These are phyloP conservation scores for Rhipidura dahli DNA, from an alignment of 2,113 vertebrate genomes.

Conservation along the genomic window DNA sequence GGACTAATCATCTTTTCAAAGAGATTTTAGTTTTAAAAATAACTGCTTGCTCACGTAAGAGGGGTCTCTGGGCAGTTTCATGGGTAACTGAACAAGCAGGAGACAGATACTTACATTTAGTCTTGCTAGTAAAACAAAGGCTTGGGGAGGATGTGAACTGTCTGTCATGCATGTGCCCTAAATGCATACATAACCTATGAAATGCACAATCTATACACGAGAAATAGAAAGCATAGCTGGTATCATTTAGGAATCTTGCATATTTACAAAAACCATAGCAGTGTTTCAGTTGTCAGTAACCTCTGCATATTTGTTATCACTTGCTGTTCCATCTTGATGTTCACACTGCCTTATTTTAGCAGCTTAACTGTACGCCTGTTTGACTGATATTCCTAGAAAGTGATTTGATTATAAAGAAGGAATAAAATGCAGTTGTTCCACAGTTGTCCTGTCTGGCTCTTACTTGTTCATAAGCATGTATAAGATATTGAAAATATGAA, in stretches of 20 bases:
- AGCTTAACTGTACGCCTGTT: neutral
- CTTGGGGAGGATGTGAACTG: neutral
- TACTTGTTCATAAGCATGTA: neutral
- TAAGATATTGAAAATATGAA: neutral
- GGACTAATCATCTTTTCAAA: neutral
- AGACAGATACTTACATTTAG: neutral
- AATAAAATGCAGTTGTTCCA: neutral
- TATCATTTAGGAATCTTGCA: neutral
- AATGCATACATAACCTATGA: neutral
- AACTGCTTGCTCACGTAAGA: neutral
- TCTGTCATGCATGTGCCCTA: neutral
- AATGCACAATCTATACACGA: neutral
- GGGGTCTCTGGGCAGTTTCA: neutral
- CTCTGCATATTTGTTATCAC: neutral
- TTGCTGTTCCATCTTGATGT: neutral
- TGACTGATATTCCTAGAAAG: neutral
- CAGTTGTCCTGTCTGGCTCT: neutral
- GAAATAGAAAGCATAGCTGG: neutral
- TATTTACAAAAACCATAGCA: neutral
- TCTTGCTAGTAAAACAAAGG: neutral
- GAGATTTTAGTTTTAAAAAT: neutral
- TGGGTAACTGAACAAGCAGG: neutral
- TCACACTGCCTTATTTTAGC: neutral
- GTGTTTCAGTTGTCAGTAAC: neutral
- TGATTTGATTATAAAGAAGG: neutral